Evolutionary conservation across 1,140 invertebrate species (phyloP).

Genomic region (Philotrypesis tridentata): DNA sequence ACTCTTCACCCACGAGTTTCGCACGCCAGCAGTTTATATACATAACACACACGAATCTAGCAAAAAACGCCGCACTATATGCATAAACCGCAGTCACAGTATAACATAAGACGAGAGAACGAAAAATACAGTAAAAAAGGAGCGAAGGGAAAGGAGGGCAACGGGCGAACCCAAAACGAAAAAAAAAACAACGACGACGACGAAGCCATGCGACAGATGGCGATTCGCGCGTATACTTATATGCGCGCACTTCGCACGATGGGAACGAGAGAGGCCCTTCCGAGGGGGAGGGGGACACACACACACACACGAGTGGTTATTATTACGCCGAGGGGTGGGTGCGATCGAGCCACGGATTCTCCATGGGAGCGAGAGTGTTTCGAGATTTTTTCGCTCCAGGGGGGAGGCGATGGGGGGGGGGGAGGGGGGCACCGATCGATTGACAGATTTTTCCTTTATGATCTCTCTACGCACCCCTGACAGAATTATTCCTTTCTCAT

Average conservation of each 20-base stretch:
- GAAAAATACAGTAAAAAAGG: slow-evolving; percentile 11
- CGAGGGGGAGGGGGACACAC: not conserved
- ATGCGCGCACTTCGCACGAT: slow-evolving; percentile 12
- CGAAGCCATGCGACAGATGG: slow-evolving; percentile 31
- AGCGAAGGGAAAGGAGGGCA: slow-evolving; percentile 37
- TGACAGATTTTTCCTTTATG: too few relatives aligned
- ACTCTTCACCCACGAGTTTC: slow-evolving; percentile 1
- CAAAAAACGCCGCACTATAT: slow-evolving; percentile 5
- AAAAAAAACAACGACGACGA: too few relatives aligned
- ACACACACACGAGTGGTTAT: not conserved
- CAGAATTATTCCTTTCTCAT: too few relatives aligned
- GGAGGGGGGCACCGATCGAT: too few relatives aligned
- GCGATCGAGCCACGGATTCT: not conserved
- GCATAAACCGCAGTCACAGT: not conserved
- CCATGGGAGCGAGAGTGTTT: slow-evolving; percentile 4
- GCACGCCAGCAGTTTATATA: slow-evolving; percentile 6
- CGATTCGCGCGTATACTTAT: slow-evolving; percentile 25
- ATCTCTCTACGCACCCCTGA: too few relatives aligned
- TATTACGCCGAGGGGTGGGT: slow-evolving; percentile 1
- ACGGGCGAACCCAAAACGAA: slow-evolving; percentile 9
- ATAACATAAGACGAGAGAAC: too few relatives aligned
- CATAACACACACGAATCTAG: too few relatives aligned
- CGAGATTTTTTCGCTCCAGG: too few relatives aligned
- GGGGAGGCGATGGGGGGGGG: too few relatives aligned
- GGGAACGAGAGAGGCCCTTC: slow-evolving; percentile 10